Evolutionary conservation across 2,113 vertebrate genomes (phyloP), one percentile per base, ranked within the genome.

Genomic region (Euleptes europaea): DNA sequence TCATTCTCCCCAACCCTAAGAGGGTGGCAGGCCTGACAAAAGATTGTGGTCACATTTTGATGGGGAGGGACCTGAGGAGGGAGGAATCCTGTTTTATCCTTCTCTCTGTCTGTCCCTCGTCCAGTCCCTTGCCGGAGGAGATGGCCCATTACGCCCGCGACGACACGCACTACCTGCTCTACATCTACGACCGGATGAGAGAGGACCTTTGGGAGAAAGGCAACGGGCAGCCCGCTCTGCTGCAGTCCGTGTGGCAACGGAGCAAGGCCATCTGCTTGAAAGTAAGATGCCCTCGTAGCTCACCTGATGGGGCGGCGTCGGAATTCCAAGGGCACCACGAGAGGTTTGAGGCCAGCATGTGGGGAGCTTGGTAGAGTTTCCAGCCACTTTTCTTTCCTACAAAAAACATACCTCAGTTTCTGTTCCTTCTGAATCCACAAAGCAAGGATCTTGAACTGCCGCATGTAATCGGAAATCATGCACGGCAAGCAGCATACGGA

Each of bases 121-220:
- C 12, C 28, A 99, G 99, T 51, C 99, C 99, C 0, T 91, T 99
- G 91, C 98, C 98, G 14, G 96, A 97, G n/a, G 98, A 99, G 86
- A 99, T 99, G 99, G 75, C 98, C 7, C 94, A 82, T 49, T 99
- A 99, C 0, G 99, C 98, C 47, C 97, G 97, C 5, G 95, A 96
- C 0, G 99, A 99, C 94, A 99, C 99, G 1, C 99, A 99, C 91
- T 99, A 98, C 92, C 94, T 99, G 88, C 98, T 99, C 1, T 98
- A 98, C 86, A 96, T 99, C 93, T 99, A 98, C 1, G 99, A 99
- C 81, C 95, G 94, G 47, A 84, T 98, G 94, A 92, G 97, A 75
- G 95, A 92, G 5, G 96, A 96, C 0, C 96, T 99, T 82, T 95
- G 97, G 94, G 97, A 98, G 40, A 93, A 60, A 0, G 96, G 96